Evolutionary conservation across 2,888 invertebrate genomes (phyloP).

Genomic region (Teinopalpus imperialis): DNA sequence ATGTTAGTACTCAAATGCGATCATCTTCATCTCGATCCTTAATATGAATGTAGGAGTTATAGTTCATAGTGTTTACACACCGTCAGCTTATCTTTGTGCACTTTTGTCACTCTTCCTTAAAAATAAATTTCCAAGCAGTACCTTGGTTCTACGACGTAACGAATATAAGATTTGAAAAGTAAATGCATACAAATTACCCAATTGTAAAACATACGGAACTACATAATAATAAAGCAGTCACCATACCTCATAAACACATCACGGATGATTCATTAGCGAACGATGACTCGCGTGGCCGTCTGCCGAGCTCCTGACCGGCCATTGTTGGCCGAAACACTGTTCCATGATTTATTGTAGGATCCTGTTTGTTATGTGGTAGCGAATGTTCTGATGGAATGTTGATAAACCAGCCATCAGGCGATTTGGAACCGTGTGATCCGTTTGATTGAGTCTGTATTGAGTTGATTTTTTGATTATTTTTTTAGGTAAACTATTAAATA

Average conservation of each 20-base stretch:
- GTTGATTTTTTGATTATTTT: not conserved
- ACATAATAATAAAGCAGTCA: not conserved
- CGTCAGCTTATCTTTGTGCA: too few species aligned
- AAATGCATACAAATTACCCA: too few species aligned
- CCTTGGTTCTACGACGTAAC: too few species aligned
- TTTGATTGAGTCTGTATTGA: constrained; percentile 2
- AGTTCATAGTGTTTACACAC: too few species aligned
- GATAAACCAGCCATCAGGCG: constrained; percentile 6
- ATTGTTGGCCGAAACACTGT: constrained; percentile 39
- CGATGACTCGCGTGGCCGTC: constrained; percentile 39
- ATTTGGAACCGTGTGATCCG: constrained; percentile 5
- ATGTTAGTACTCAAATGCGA: too few species aligned
- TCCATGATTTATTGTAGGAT: constrained; percentile 57
- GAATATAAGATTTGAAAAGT: too few species aligned
- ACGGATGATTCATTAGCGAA: constrained; percentile 36
- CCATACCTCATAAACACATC: constrained; percentile 7
- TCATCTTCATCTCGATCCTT: too few species aligned
- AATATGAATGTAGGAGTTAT: too few species aligned
- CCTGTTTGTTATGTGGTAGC: constrained; percentile 30
- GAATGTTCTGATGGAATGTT: constrained; percentile 14
- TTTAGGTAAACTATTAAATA: not conserved
- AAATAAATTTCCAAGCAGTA: too few species aligned
- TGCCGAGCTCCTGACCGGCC: constrained; percentile 32
- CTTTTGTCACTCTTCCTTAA: too few species aligned
- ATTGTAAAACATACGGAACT: constrained; percentile 26